phyloP scores from a whole-genome alignment of 2,113 vertebrate species.

The Catharus fuscescens region DNA sequence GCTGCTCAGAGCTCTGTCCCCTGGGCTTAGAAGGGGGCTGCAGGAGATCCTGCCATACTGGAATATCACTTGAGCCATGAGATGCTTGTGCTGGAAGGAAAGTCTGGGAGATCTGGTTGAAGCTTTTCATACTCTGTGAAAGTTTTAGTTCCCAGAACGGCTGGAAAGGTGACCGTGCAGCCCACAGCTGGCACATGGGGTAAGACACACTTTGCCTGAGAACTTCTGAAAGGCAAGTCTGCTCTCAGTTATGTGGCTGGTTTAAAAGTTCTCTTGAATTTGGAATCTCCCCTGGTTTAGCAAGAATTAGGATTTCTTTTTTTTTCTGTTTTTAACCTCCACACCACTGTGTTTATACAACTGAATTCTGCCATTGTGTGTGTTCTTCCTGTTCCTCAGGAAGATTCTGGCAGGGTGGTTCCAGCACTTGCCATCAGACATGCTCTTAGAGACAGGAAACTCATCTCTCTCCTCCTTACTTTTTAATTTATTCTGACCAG shows the following conservation, averaged over 20 bases:
- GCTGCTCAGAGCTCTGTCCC: not conserved
- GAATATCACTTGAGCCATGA: not conserved
- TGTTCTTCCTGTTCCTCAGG: not conserved
- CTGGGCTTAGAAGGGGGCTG: not conserved
- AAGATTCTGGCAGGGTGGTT: not conserved
- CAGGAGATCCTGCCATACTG: not conserved
- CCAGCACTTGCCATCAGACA: not conserved
- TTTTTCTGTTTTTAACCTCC: not conserved
- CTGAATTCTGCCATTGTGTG: not conserved
- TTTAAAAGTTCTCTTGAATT: not conserved
- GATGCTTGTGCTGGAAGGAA: not conserved
- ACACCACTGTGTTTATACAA: not conserved
- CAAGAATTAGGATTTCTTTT: not conserved
- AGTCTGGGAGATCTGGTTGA: not conserved
- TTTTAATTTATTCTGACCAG: not conserved
- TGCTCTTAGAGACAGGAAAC: not conserved
- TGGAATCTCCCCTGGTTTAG: not conserved
- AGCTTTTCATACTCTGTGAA: rapidly evolving
- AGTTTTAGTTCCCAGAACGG: not conserved
- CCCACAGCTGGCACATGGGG: rapidly evolving
- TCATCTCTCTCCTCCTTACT: not conserved
- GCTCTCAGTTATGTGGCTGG: not conserved
- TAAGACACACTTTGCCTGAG: rapidly evolving
- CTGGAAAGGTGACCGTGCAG: rapidly evolving
- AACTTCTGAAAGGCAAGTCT: not conserved